Evolutionary conservation across 1,140 invertebrate genomes (phyloP).

Genomic region (Eumeta japonica): DNA sequence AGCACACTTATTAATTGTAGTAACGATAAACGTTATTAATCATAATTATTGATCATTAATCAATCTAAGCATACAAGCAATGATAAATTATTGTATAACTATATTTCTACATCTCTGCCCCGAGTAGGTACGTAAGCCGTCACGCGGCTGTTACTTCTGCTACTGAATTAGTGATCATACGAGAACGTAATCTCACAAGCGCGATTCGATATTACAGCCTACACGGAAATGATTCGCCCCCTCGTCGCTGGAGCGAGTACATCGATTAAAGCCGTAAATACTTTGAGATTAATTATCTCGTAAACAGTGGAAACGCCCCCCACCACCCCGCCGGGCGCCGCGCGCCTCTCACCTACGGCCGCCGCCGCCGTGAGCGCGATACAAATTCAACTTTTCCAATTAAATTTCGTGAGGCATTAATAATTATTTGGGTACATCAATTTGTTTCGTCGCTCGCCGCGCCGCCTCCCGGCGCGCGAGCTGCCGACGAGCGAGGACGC

Average conservation of each 20-base stretch:
- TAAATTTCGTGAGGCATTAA: constrained; percentile 62
- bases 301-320: constrained; percentile 47
- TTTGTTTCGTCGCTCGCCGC: constrained; percentile 52
- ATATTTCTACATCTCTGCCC: not conserved
- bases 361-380: constrained; percentile 54
- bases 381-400: constrained; percentile 61
- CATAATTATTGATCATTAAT: too few species aligned
- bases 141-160: too few species aligned
- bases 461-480: constrained; percentile 8
- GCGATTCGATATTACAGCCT: not conserved
- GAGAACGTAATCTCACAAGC: too few species aligned
- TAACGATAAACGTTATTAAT: too few species aligned
- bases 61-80: too few species aligned
- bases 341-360: constrained; percentile 54
- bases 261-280: constrained; percentile 58
- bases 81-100: not conserved
- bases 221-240: constrained; percentile 45
- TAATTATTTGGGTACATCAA: constrained; percentile 62
- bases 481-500: too few species aligned
- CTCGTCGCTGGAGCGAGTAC: constrained; percentile 35
- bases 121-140: not conserved
- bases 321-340: constrained; percentile 29
- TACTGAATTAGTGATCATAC: too few species aligned
- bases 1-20: too few species aligned
- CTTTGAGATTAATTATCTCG: constrained; percentile 58